Conservation (phyloP, 2,113 vertebrate genomes). For the Carassius gibelio region DNA sequence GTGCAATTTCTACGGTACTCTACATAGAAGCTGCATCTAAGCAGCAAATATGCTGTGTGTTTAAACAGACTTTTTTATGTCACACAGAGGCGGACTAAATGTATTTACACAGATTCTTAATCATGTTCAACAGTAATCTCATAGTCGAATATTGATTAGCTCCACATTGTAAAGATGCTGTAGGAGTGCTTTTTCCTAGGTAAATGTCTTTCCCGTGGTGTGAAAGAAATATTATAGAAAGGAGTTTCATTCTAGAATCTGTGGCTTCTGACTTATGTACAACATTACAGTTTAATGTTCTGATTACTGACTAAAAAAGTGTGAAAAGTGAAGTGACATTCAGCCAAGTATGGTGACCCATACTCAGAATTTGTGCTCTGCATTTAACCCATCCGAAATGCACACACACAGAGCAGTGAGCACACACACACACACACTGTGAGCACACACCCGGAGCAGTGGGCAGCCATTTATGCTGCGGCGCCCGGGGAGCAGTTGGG, state of each 20-base stretch:
- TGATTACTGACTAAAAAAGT: neutral
- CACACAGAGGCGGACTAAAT: conserved; percentile 20
- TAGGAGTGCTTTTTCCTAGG: neutral
- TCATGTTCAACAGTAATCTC: neutral
- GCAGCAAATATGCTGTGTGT: neutral
- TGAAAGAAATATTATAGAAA: neutral
- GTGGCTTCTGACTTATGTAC: neutral
- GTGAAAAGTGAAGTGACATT: too few relatives aligned
- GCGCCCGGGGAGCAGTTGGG: too few relatives aligned
- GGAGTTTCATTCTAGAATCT: neutral
- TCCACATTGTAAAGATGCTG: neutral
- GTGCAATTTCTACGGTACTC: conserved; percentile 5
- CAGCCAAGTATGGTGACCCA: too few relatives aligned
- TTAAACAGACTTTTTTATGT: neutral
- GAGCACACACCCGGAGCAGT: too few relatives aligned
- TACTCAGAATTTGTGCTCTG: too few relatives aligned
- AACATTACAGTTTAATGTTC: neutral
- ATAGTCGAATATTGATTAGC: neutral
- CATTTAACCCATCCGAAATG: too few relatives aligned
- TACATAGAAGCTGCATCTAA: conserved; percentile 15
- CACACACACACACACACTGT: too few relatives aligned
- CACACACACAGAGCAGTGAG: too few relatives aligned
- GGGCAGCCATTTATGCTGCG: too few relatives aligned
- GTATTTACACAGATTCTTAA: conserved; percentile 22
- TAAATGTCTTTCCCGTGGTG: conserved; percentile 1